Evolutionary conservation across 1,140 invertebrate genomes (phyloP).

Genomic region (Zaprionus vittiger): DNA sequence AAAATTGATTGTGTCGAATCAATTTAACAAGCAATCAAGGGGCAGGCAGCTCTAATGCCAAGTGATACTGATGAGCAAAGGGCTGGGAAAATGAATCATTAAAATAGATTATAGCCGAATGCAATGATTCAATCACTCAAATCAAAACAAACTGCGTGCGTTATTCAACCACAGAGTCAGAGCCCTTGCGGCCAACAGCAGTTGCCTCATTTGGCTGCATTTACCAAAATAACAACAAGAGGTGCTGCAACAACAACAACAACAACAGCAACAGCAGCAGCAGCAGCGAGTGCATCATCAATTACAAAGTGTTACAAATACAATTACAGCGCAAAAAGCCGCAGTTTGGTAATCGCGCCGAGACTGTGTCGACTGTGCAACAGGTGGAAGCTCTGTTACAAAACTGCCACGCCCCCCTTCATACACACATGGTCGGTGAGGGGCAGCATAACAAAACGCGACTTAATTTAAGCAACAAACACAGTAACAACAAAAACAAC

Average conservation of each 20-base stretch:
- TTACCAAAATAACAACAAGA: constrained; percentile 3
- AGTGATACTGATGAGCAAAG: background rate
- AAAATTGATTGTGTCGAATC: background rate
- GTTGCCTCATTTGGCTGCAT: constrained; percentile 13
- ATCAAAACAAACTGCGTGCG: background rate
- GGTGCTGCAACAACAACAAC: constrained; percentile 6
- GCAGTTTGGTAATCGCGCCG: constrained; percentile 28
- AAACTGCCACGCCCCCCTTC: constrained; percentile 35
- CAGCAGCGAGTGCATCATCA: constrained; percentile 7
- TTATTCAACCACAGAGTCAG: constrained; percentile 12
- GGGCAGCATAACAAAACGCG: constrained; percentile 30
- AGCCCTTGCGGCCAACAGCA: background rate
- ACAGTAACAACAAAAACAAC: background rate
- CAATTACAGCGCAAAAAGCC: constrained; percentile 30
- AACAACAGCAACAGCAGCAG: background rate
- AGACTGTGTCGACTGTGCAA: constrained; percentile 30
- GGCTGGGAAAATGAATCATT: background rate
- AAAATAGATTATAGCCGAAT: background rate
- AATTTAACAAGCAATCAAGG: background rate
- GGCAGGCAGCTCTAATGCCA: background rate
- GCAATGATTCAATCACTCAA: background rate
- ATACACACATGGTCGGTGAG: background rate
- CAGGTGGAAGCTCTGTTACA: constrained; percentile 40
- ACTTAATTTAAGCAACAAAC: constrained; percentile 21
- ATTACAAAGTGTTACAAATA: constrained; percentile 31